Percentiles rank a stretch among this genome's conserved stretches.
Evolutionary conservation across 2,113 vertebrate species (phyloP).

Genomic region (Tautogolabrus adspersus): DNA sequence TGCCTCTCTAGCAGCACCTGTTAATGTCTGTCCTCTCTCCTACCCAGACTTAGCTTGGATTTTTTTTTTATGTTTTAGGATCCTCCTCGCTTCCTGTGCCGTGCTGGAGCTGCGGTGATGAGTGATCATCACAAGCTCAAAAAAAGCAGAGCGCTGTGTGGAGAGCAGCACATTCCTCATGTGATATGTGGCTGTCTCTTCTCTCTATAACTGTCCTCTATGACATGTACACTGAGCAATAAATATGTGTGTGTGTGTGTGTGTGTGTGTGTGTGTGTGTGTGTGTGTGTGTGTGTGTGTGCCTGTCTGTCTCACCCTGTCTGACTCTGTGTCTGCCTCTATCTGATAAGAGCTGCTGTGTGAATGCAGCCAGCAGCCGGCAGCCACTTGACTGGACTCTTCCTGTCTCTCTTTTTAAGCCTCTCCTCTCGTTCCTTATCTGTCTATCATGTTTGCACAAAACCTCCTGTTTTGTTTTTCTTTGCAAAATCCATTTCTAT

Average conservation of each 20-base stretch:
- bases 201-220: constrained; percentile 42
- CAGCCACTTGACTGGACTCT: constrained; percentile 58
- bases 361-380: constrained; percentile 53
- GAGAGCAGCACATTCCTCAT: constrained; percentile 40
- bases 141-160: constrained; percentile 9
- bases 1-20: constrained; percentile 79
- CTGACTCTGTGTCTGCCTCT: constrained; percentile 33
- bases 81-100: constrained; percentile 49
- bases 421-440: constrained; percentile 49
- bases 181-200: constrained; percentile 44
- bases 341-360: constrained; percentile 68
- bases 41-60: constrained; percentile 34
- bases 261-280: neutral
- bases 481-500: constrained; percentile 1
- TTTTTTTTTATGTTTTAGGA: constrained; percentile 49
- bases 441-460: constrained; percentile 26
- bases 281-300: constrained; percentile 12
- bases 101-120: constrained; percentile 38
- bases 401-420: constrained; percentile 37
- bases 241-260: constrained; percentile 6
- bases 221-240: constrained; percentile 1
- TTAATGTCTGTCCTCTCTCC: constrained; percentile 69
- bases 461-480: constrained; percentile 7
- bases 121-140: constrained; percentile 45
- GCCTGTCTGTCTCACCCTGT: constrained; percentile 24